phyloP scores from a whole-genome alignment of 2,113 vertebrate species.

The Daboia siamensis region DNA sequence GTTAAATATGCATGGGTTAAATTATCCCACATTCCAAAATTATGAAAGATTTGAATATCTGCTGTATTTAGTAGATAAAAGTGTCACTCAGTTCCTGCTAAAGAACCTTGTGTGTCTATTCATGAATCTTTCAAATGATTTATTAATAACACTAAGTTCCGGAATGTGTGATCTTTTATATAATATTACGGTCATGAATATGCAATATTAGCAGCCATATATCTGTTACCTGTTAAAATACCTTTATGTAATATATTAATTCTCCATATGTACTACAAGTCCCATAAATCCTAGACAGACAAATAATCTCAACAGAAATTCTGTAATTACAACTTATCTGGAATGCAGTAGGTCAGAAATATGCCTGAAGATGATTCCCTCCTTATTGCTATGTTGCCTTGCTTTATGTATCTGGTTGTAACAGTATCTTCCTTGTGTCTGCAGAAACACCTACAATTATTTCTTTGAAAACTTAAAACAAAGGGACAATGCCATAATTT shows the following conservation, averaged over 20 bases:
- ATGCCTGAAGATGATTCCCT: not conserved
- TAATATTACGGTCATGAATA: not conserved
- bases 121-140: not conserved
- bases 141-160: not conserved
- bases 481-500: not conserved
- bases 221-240: not conserved
- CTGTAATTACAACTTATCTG: not conserved
- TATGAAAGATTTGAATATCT: not conserved
- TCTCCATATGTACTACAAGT: not conserved
- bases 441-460: not conserved
- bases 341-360: not conserved
- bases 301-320: not conserved
- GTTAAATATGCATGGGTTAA: not conserved
- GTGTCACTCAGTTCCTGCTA: slow-evolving; percentile 54
- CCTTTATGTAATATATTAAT: not conserved
- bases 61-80: not conserved
- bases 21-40: not conserved
- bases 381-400: not conserved
- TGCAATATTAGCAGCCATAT: not conserved
- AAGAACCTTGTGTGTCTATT: not conserved
- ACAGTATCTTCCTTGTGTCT: not conserved
- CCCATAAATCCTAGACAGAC: not conserved
- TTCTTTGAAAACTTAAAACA: not conserved
- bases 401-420: not conserved
- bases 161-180: not conserved